Base-by-base conservation (phyloP, 2,888 invertebrate genomes). In the Phengaris alcon region DNA sequence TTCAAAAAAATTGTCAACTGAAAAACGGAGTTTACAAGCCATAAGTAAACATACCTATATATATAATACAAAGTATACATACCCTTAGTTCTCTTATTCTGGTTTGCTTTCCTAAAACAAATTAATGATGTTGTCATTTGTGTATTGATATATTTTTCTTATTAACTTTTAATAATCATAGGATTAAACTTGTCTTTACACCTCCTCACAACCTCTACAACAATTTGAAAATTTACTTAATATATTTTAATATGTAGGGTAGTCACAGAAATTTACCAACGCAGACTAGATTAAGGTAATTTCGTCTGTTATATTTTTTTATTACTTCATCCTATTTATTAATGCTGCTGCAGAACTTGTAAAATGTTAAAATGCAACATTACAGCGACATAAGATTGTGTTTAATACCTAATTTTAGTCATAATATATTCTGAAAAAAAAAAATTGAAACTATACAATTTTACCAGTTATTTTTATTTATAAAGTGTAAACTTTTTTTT, bases 81-180 rank as follows among this genome's bases (percentile, higher is more conserved):
- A 72, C 72, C 72, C 54, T 72, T 54, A 72, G 72, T 35, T 72
- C 22, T 15, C 8, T 51, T 22, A 15, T 54, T 15, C 7, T 72
- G 2, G 13, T 22, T 69, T 72, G 4, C 72, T 72, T 52, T 72
- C 22, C 72, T 72, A 54, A 72, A 72, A 72, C 72, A 52, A 72
- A 72, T 22, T 22, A 72, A 72, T 52, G 51, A 52, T 52, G 22
- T 72, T 52, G 12, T 72, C 52, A 72, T 52, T 72, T 72, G 48
- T 48, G 48, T 22, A 35, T 54, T 52, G 35, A 22, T 72, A 35
- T 72, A 51, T 35, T 52, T 22, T 72, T 12, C 10, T 22, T 51
- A 22, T 70, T 48, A 15, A 10, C 35, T 64, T 64, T 64, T 4
- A 44, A 64, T 35, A 8, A 22, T 59, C 22, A 6, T 10, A 64